Evolutionary conservation across 2,888 invertebrate genomes (phyloP).

Genomic region (Serrognathus titanus): DNA sequence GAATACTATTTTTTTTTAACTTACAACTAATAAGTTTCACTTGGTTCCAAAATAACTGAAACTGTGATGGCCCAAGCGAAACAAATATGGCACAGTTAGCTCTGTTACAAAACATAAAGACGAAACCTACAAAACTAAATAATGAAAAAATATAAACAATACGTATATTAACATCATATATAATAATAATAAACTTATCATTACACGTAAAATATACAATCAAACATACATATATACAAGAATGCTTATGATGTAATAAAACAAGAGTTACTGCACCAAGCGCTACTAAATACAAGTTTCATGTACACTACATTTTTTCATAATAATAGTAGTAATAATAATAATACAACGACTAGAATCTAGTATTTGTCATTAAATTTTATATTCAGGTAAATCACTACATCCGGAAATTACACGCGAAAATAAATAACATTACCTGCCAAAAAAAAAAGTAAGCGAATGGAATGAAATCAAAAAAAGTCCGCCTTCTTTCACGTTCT

Average conservation of each 20-base stretch:
- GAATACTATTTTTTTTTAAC: too few relatives aligned
- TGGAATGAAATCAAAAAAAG: constrained; percentile 1
- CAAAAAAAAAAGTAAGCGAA: not conserved
- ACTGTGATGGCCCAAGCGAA: too few relatives aligned
- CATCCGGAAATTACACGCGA: not conserved
- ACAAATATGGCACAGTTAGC: not conserved
- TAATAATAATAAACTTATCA: constrained; percentile 4
- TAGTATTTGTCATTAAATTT: constrained; percentile 19
- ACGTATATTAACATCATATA: not conserved
- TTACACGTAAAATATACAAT: constrained; percentile 8
- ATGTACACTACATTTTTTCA: constrained; percentile 10
- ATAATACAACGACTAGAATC: constrained; percentile 26
- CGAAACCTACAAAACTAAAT: not conserved
- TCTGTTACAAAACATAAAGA: not conserved
- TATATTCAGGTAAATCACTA: not conserved
- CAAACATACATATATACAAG: constrained; percentile 10
- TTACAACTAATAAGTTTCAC: too few relatives aligned
- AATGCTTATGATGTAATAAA: not conserved
- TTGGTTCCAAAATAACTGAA: too few relatives aligned
- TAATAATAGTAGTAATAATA: constrained; percentile 11
- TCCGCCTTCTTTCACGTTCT: not conserved
- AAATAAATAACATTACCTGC: not conserved
- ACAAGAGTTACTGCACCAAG: constrained; percentile 1
- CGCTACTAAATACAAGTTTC: constrained; percentile 9
- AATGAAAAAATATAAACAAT: constrained; percentile 2